phyloP scores from a whole-genome alignment of 1,140 invertebrate genomes.

The Conus betulinus region DNA sequence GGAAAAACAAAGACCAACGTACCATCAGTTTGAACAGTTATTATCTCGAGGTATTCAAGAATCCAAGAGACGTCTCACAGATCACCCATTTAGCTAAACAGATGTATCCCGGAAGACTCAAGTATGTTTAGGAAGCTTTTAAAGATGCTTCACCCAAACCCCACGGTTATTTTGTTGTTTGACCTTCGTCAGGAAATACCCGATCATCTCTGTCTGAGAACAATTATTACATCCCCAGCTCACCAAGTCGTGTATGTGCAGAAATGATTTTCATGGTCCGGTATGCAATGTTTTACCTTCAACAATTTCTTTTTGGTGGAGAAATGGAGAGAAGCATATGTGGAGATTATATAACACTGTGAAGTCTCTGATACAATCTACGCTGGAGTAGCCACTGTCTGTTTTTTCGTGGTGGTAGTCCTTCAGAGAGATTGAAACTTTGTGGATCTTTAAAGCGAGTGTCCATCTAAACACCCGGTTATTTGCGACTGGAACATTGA shows the following conservation, averaged over 20 bases:
- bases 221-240: neutral
- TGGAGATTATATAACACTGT: too few species aligned
- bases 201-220: neutral
- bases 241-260: neutral
- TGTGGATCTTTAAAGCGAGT: too few species aligned
- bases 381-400: too few species aligned
- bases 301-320: too few species aligned
- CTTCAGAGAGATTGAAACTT: too few species aligned
- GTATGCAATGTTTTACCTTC: too few species aligned
- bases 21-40: neutral
- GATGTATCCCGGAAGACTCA: neutral
- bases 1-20: neutral
- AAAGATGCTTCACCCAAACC: neutral
- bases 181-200: neutral
- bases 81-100: conserved; percentile 5
- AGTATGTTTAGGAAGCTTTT: neutral
- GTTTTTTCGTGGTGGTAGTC: too few species aligned
- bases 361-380: too few species aligned
- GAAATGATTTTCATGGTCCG: neutral
- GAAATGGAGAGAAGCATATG: too few species aligned
- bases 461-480: too few species aligned
- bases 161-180: neutral
- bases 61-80: neutral
- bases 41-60: neutral
- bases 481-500: too few species aligned